phyloP scores from a whole-genome alignment of 2,113 vertebrate species.

The Alethe castanea region DNA sequence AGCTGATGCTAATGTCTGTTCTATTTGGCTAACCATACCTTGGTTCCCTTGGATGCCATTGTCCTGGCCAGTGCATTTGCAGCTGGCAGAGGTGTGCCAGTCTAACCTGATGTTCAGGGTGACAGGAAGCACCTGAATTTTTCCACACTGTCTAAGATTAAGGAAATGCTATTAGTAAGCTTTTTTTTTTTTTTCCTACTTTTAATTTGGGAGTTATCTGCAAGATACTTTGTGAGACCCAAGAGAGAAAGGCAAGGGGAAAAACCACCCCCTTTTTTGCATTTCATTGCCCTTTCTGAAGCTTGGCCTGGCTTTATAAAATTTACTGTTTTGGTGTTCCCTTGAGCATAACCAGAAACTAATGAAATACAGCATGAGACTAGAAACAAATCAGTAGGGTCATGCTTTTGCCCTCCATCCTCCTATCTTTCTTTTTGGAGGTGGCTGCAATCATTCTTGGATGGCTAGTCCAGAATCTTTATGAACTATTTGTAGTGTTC shows the following conservation, averaged over 20 bases:
- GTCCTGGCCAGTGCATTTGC: neutral
- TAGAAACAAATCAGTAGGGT: neutral
- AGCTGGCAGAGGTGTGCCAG: neutral
- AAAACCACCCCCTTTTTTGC: neutral
- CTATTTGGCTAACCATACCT: neutral
- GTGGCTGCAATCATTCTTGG: neutral
- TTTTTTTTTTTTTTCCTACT: neutral
- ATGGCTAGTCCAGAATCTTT: neutral
- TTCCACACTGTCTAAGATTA: neutral
- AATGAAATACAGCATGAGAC: neutral
- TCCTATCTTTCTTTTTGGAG: neutral
- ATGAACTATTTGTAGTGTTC: neutral
- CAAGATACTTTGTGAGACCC: neutral
- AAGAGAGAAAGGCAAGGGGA: neutral
- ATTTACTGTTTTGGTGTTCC: neutral
- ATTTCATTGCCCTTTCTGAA: neutral
- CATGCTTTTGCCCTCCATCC: neutral
- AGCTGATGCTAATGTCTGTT: neutral
- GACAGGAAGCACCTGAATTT: neutral
- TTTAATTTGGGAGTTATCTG: neutral
- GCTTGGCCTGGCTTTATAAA: neutral
- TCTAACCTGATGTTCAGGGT: neutral
- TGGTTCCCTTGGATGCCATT: neutral
- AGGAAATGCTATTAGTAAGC: neutral
- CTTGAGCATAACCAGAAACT: neutral